A percentile compares a stretch with the other conserved stretches of the same genome.
Evolutionary conservation across 2,888 invertebrate genomes (phyloP).

Genomic region (Linnaemya tessellans): DNA sequence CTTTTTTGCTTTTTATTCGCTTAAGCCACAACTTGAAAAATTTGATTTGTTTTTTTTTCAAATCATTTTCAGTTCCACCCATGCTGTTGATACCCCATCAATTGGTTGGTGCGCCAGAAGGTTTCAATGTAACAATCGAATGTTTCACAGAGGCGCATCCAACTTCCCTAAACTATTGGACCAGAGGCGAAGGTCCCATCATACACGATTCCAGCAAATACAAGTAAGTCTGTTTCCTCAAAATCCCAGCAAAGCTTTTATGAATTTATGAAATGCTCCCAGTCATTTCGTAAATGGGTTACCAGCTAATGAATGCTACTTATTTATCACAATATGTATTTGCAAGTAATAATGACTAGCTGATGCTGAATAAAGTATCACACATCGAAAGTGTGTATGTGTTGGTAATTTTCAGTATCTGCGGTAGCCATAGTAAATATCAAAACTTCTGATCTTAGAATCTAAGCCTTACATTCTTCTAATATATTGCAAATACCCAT

Average conservation of each 20-base stretch:
- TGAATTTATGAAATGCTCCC: not conserved
- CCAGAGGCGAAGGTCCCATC: constrained; percentile 93
- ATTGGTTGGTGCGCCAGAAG: constrained; percentile 92
- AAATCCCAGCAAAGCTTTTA: too few relatives aligned
- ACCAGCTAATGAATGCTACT: too few relatives aligned
- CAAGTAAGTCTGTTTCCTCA: constrained; percentile 84
- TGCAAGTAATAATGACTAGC: too few relatives aligned
- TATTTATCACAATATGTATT: too few relatives aligned
- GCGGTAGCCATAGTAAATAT: too few relatives aligned
- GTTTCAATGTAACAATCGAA: constrained; percentile 93
- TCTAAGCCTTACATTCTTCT: too few relatives aligned
- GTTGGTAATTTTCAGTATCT: too few relatives aligned
- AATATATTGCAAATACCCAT: too few relatives aligned
- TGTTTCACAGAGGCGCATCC: constrained; percentile 97
- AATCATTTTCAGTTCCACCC: constrained; percentile 88
- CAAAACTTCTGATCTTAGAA: too few relatives aligned
- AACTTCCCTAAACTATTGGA: constrained; percentile 95
- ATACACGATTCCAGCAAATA: constrained; percentile 94
- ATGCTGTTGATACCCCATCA: constrained; percentile 96
- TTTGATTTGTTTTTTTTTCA: constrained; percentile 1
- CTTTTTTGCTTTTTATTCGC: not conserved
- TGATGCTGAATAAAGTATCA: too few relatives aligned
- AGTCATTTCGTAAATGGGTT: too few relatives aligned
- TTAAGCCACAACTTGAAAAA: not conserved
- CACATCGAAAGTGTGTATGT: too few relatives aligned